These are phyloP conservation scores for Entomyzon cyanotis DNA, from an alignment of 2,113 vertebrate genomes.

Conservation along the genomic window DNA sequence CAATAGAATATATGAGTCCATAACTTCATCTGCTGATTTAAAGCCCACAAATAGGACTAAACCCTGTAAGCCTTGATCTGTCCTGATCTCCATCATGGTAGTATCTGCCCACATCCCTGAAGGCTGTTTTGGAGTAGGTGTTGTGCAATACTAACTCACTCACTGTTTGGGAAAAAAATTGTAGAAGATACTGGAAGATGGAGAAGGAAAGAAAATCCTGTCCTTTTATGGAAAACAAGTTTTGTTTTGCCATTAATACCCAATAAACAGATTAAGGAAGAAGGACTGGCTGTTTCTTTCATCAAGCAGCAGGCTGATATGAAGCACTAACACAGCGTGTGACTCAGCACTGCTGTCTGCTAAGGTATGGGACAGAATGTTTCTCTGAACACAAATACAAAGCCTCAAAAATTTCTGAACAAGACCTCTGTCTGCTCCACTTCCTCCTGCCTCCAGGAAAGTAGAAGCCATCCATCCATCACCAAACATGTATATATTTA, in stretches of 20 bases:
- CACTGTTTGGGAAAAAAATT: not conserved
- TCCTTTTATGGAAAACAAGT: not conserved
- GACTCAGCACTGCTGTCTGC: not conserved
- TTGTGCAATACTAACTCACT: not conserved
- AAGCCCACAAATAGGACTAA: not conserved
- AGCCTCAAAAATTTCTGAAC: not conserved
- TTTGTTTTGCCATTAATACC: not conserved
- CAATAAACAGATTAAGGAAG: not conserved
- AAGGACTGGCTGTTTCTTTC: not conserved
- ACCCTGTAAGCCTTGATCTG: not conserved
- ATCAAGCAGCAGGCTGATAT: not conserved
- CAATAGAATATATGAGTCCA: not conserved
- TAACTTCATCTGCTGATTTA: not conserved
- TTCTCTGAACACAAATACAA: not conserved
- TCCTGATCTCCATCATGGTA: not conserved
- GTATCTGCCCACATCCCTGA: not conserved
- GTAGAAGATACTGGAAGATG: not conserved
- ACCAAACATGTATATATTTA: not conserved
- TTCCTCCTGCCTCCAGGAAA: not conserved
- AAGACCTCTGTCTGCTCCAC: not conserved
- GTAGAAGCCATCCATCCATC: not conserved
- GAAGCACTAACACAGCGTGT: not conserved
- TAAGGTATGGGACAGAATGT: not conserved
- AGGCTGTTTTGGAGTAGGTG: not conserved
- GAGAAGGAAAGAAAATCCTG: not conserved